Base-by-base conservation (phyloP, 2,888 invertebrate species). In the Agrilus cyanescens region DNA sequence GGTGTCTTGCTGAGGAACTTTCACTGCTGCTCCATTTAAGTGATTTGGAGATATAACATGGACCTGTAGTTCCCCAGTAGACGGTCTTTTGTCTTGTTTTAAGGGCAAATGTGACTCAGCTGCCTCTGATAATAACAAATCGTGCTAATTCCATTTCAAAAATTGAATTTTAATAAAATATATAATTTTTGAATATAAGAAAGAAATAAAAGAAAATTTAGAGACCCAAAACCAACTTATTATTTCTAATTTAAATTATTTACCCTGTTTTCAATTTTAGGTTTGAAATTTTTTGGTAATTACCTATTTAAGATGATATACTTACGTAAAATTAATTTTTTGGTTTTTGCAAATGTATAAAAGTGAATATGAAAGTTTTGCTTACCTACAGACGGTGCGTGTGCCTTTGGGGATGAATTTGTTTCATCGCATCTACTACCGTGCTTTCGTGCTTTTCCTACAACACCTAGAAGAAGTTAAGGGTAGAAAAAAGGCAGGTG, bases 401-500 rank as follows among this genome's bases (percentile, higher is more conserved):
- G 48, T 18, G 46, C 44, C 41, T 50, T 52, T 31, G 37, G 16
- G 3, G 42, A 48, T 29, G 51, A 40, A 29, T 48, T 41, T 25
- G 25, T 25, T 42, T 39, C 44, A 40, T 8, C 48, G 46, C 29
- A 50, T 44, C 50, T 54, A 37, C 50, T 53, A 6, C 53, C 55
- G 40, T 54, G 50, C 44, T 50, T 53, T 44, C 53, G 55, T 50
- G 57, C 57, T 32, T 68, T 66, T 52, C 66, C 67, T 47, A 72
- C 62, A 53, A 71, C 69, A 59, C 71, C 72, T 72, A 50, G n/a
- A 53, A 50, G 25, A 25, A 10, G 10, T 25, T 25, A 25, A 25
- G 25, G 25, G 25, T 25, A 4, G 25, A 25, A 25, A 25, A 25
- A 10, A 10, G 10, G 25, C 25, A 25, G n/a, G 25, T 25, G 25